Percentiles rank a stretch among this genome's conserved stretches.
phyloP scores from a whole-genome alignment of 2,888 invertebrate genomes.

The Encarsia formosa region DNA sequence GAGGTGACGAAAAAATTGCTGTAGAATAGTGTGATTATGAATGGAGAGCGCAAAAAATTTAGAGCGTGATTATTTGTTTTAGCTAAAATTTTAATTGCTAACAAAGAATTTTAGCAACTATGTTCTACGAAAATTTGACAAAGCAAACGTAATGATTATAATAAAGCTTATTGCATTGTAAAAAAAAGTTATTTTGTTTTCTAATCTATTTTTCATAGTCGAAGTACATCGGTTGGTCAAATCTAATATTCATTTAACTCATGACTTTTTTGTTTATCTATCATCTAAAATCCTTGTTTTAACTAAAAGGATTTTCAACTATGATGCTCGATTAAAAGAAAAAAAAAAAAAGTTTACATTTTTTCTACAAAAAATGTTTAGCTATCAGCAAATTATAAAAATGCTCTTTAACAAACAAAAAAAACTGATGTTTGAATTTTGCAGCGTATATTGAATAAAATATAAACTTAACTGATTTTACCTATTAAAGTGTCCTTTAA shows the following conservation, averaged over 20 bases:
- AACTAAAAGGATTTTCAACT: neutral
- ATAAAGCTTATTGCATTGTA: conserved; percentile 3
- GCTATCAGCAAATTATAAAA: conserved; percentile 15
- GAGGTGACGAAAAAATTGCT: neutral
- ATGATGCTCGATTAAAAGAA: neutral
- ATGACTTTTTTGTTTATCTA: conserved; percentile 1
- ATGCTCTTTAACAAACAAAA: neutral
- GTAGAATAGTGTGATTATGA: neutral
- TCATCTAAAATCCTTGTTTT: conserved; percentile 1
- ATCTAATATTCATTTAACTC: too few species aligned
- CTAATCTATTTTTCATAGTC: conserved; percentile 8
- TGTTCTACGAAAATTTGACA: conserved; percentile 12
- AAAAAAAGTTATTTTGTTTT: conserved; percentile 2
- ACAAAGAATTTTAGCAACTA: conserved; percentile 6
- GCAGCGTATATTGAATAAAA: conserved; percentile 2
- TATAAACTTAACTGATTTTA: conserved; percentile 12
- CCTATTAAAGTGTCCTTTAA: conserved; percentile 15
- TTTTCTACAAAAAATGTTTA: conserved; percentile 5
- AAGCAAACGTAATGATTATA: conserved; percentile 13
- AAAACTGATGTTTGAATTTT: neutral
- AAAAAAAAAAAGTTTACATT: neutral
- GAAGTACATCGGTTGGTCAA: neutral
- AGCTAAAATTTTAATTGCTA: conserved; percentile 3
- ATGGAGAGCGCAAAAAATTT: conserved; percentile 11
- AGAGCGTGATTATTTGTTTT: conserved; percentile 6